A percentile compares a stretch with the other conserved stretches of the same genome.
phyloP scores from a whole-genome alignment of 2,797 vertebrate species.

The Sebastolobus altivelis region DNA sequence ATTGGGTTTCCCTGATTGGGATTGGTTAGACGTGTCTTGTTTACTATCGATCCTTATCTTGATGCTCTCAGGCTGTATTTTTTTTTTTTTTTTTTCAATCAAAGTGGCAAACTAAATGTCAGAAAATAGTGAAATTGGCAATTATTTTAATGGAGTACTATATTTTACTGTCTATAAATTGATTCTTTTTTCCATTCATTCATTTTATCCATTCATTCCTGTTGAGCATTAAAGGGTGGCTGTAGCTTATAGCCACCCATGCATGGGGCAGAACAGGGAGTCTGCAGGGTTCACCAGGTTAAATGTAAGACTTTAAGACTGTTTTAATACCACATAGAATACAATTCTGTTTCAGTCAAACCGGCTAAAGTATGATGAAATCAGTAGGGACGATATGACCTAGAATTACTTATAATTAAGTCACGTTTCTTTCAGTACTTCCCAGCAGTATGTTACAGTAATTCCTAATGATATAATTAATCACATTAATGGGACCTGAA shows the following conservation, averaged over 20 bases:
- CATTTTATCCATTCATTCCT: background rate
- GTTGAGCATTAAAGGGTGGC: background rate
- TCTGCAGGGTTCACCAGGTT: background rate
- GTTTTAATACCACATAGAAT: background rate
- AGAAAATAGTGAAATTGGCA: background rate
- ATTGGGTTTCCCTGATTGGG: conserved; percentile 42
- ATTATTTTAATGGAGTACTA: background rate
- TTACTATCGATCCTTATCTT: conserved; percentile 33
- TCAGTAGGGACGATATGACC: background rate
- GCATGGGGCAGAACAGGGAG: background rate
- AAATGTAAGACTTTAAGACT: background rate
- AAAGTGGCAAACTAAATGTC: background rate
- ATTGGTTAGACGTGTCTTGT: conserved; percentile 36
- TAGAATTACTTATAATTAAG: background rate
- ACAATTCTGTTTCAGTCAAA: background rate
- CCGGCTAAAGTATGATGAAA: background rate
- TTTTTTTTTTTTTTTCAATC: background rate
- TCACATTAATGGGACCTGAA: background rate
- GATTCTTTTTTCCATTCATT: background rate
- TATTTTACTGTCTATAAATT: background rate
- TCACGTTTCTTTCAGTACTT: background rate
- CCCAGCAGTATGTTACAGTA: background rate
- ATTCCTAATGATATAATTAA: background rate
- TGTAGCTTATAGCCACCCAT: background rate
- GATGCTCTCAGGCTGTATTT: background rate